A percentile compares a stretch with the other conserved stretches of the same genome.
Evolutionary conservation across 2,888 invertebrate genomes (phyloP).

Genomic region (Elgonia sp.): DNA sequence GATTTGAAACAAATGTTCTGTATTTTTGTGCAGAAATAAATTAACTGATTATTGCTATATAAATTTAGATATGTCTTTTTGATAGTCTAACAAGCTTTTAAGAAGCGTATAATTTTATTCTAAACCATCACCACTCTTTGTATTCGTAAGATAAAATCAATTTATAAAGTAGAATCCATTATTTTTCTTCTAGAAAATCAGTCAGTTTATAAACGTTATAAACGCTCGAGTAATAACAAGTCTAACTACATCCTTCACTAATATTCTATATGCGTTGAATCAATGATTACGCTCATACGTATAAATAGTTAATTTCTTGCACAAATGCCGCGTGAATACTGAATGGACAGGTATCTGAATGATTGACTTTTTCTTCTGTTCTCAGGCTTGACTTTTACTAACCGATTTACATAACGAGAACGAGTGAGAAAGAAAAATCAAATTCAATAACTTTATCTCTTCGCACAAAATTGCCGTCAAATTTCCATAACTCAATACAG

Average conservation of each 20-base stretch:
- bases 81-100: background rate
- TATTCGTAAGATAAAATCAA: background rate
- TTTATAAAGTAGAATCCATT: background rate
- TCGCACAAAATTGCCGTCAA: slow-evolving; percentile 2
- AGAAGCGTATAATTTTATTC: background rate
- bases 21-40: background rate
- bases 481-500: slow-evolving; percentile 29
- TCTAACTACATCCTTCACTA: background rate
- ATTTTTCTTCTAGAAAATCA: slow-evolving; percentile 6
- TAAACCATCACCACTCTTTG: too few species aligned
- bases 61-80: background rate
- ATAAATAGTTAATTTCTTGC: slow-evolving; percentile 51
- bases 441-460: slow-evolving; percentile 46
- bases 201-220: background rate
- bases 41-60: background rate
- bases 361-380: slow-evolving; percentile 36
- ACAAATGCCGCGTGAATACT: slow-evolving; percentile 37
- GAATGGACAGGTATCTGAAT: slow-evolving; percentile 28
- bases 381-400: slow-evolving; percentile 4
- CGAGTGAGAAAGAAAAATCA: background rate
- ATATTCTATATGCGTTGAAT: too few species aligned
- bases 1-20: background rate
- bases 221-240: background rate
- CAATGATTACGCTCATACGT: slow-evolving; percentile 13
- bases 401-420: slow-evolving; percentile 41